Percentiles rank a stretch among this genome's conserved stretches.
Evolutionary conservation across 2,888 invertebrate species (phyloP).

Genomic region (Drepana falcataria): DNA sequence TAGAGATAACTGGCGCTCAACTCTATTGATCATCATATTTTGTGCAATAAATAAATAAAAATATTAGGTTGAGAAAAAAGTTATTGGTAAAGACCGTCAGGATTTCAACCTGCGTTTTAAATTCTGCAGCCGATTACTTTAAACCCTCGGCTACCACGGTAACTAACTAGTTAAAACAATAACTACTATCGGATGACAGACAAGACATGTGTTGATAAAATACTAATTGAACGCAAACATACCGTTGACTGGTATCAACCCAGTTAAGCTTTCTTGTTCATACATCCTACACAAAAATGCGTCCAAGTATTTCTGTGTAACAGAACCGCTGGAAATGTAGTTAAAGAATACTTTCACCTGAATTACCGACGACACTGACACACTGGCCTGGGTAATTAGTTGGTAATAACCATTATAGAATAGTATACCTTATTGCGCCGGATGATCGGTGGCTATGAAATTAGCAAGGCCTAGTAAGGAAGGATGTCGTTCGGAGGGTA

Average conservation of each 20-base stretch:
- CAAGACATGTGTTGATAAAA: too few species aligned
- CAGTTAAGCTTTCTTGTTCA: not conserved
- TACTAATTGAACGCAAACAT: not conserved
- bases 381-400: conserved; percentile 47
- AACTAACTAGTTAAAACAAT: too few species aligned
- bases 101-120: too few species aligned
- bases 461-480: not conserved
- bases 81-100: too few species aligned
- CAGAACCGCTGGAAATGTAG: conserved; percentile 10
- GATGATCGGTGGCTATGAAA: not conserved
- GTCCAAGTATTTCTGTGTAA: conserved; percentile 5
- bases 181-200: too few species aligned
- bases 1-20: too few species aligned
- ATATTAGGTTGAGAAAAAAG: too few species aligned
- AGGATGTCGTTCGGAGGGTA: too few species aligned
- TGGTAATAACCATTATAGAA: conserved; percentile 35
- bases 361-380: conserved; percentile 28
- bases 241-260: not conserved
- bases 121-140: too few species aligned
- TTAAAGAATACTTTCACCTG: conserved; percentile 28
- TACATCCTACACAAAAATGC: conserved; percentile 8
- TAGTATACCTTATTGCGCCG: conserved; percentile 22
- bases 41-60: too few species aligned
- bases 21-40: too few species aligned
- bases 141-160: too few species aligned